These are phyloP conservation scores for Orientallactaga sibirica DNA, from an alignment of 2,797 vertebrate species.

Conservation along the genomic window DNA sequence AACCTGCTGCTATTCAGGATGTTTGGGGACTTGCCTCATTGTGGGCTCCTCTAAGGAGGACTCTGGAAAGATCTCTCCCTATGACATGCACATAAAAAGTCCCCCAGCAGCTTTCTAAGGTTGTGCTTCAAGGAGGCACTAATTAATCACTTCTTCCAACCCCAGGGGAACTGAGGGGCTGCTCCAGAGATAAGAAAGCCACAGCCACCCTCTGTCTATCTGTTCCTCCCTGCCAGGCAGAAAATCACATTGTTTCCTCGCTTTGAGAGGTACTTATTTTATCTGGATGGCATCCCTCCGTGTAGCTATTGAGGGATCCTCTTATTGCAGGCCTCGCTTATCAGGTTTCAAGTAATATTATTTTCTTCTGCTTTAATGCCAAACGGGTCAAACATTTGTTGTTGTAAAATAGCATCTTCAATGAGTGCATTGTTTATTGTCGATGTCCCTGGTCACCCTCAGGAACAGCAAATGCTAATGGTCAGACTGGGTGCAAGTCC, in stretches of 20 bases:
- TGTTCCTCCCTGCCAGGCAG: not conserved
- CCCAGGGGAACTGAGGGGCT: slow-evolving; percentile 39
- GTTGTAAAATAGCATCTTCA: slow-evolving; percentile 49
- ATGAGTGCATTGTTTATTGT: not conserved
- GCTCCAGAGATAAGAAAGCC: not conserved
- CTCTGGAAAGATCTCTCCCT: not conserved
- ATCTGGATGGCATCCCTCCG: not conserved
- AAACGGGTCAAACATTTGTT: not conserved
- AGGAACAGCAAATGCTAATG: not conserved
- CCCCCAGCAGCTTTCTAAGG: not conserved
- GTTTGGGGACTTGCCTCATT: not conserved
- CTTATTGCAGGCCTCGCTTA: slow-evolving; percentile 69
- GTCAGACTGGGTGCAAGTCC: not conserved
- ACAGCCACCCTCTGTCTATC: not conserved
- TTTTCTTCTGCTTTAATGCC: slow-evolving; percentile 65
- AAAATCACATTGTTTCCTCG: slow-evolving; percentile 9
- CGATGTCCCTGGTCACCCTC: not conserved
- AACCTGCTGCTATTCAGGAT: not conserved
- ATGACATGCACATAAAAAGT: fast-evolving
- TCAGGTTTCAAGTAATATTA: slow-evolving; percentile 44
- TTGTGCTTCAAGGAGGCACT: not conserved
- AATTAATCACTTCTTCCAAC: slow-evolving; percentile 65
- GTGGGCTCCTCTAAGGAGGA: not conserved
- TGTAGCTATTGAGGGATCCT: slow-evolving; percentile 36
- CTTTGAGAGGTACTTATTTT: slow-evolving; percentile 27